Evolutionary conservation across 2,113 vertebrate species (phyloP), one percentile per base, ranked within the genome.

Genomic region (Mirounga angustirostris): DNA sequence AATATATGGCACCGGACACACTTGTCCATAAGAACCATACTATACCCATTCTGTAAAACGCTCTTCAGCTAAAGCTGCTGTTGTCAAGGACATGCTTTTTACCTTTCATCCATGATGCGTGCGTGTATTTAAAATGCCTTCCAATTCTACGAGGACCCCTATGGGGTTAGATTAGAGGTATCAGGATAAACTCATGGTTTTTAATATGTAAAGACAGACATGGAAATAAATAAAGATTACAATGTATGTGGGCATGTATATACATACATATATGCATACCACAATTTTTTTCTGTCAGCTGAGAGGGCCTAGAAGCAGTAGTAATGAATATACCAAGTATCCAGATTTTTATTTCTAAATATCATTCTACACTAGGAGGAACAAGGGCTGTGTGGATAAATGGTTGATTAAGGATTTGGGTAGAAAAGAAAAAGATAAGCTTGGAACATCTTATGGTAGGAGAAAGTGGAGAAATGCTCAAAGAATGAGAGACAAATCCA

Each of bases 341-440:
- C 15, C 81, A 94, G 73, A 84, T n/a, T 63, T 79, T 86, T 26
- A 52, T 84, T 84, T 96, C 24, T 84, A 67, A 92, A 50, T 50
- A 19, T 13, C 26, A 40, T 81, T 81, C 36, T 58, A 36, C 18
- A 63, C 21, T 61, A 36, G 63, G 74, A 85, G 30, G 15, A 83
- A 88, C 14, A 61, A 40, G 56, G 19, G 11, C 36, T 74, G 2
- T 24, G 4, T 86, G 24, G 30, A 87, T 58, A 79, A 85, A 54
- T 43, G 12, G 2, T 18, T 63, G 59, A 85, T n/a, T 36, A 9
- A 65, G 5, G 22, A 81, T 22, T 94, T 24, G 73, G 7, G 12
- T 85, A 9, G 22, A 21, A 40, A 54, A 52, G 33, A 69, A 74
- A 30, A 54, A 87, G 58, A 67, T 58, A 36, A 67, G 65, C 7